Percentiles rank a stretch among this genome's conserved stretches.
These are phyloP conservation scores for Drosophila ficusphila DNA, from an alignment of 1,140 invertebrate species.

Conservation along the genomic window DNA sequence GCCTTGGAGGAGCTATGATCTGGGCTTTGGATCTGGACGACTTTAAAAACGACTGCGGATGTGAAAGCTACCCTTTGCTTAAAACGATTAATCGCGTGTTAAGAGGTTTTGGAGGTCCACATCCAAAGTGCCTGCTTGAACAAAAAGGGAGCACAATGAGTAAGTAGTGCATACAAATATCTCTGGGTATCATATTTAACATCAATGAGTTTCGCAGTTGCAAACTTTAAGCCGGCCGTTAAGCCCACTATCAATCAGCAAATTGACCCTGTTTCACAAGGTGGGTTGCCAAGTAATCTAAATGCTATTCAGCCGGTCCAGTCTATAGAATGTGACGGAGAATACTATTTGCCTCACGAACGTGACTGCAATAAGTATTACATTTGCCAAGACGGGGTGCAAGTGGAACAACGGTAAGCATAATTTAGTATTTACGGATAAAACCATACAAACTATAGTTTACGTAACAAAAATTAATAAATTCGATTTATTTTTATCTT, in stretches of 20 bases:
- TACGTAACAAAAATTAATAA: no score
- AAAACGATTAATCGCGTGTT: slow-evolving; percentile 91
- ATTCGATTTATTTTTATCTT: no score
- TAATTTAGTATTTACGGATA: no score
- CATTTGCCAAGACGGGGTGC: slow-evolving; percentile 89
- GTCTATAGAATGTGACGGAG: slow-evolving; percentile 86
- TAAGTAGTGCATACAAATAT: slow-evolving; percentile 22
- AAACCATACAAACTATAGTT: no score
- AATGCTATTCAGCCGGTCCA: slow-evolving; percentile 45
- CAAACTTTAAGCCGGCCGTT: slow-evolving; percentile 31
- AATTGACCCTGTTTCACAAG: background rate
- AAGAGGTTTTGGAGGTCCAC: slow-evolving; percentile 86
- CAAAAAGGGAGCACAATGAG: slow-evolving; percentile 62
- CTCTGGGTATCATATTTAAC: no score
- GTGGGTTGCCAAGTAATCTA: background rate
- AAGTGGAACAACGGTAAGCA: slow-evolving; percentile 86
- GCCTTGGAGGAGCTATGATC: slow-evolving; percentile 93
- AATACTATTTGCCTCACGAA: slow-evolving; percentile 87
- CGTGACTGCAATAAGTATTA: slow-evolving; percentile 92
- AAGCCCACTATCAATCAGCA: slow-evolving; percentile 44
- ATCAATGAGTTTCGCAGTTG: slow-evolving; percentile 24
- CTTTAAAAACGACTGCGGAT: slow-evolving; percentile 90
- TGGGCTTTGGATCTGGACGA: slow-evolving; percentile 93
- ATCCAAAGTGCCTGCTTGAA: slow-evolving; percentile 72
- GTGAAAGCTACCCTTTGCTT: slow-evolving; percentile 91